Evolutionary conservation across 2,888 invertebrate species (phyloP).

Genomic region (Linnaemya vulpina): DNA sequence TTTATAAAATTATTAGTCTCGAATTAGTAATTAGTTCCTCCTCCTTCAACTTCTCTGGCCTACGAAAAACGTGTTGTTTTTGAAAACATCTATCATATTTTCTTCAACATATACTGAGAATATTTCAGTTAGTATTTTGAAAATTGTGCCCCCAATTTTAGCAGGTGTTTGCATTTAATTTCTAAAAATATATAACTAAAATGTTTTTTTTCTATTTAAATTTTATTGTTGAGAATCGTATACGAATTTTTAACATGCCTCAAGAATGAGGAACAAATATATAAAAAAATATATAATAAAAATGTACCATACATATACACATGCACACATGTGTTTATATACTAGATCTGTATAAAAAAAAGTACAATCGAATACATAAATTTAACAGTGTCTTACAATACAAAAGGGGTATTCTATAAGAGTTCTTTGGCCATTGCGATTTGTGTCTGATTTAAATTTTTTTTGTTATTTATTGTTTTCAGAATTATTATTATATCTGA

Average conservation of each 20-base stretch:
- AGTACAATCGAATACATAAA: slow-evolving; percentile 15
- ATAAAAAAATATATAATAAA: not conserved
- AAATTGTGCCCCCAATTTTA: slow-evolving; percentile 78
- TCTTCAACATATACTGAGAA: slow-evolving; percentile 8
- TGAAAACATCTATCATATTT: slow-evolving; percentile 20
- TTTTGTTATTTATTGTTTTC: slow-evolving; percentile 19
- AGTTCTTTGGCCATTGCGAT: not conserved
- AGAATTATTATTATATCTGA: slow-evolving; percentile 28
- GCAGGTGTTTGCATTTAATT: slow-evolving; percentile 79
- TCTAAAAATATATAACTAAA: slow-evolving; percentile 74
- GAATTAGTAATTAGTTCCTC: not conserved
- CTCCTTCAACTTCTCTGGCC: not conserved
- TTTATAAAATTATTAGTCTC: no score
- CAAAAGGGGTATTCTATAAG: not conserved
- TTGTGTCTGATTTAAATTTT: not conserved
- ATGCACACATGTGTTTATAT: not conserved
- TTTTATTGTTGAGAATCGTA: slow-evolving; percentile 48
- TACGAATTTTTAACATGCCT: slow-evolving; percentile 61
- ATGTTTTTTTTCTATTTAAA: slow-evolving; percentile 27
- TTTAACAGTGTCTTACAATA: slow-evolving; percentile 11
- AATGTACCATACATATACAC: not conserved
- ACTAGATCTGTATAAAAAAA: not conserved
- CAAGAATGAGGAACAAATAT: slow-evolving; percentile 64
- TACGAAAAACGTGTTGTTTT: not conserved
- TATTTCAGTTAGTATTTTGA: slow-evolving; percentile 42